Evolutionary conservation across 1,140 invertebrate species (phyloP), one percentile per base, ranked within the genome.

Genomic region (Drosophila pandora): DNA sequence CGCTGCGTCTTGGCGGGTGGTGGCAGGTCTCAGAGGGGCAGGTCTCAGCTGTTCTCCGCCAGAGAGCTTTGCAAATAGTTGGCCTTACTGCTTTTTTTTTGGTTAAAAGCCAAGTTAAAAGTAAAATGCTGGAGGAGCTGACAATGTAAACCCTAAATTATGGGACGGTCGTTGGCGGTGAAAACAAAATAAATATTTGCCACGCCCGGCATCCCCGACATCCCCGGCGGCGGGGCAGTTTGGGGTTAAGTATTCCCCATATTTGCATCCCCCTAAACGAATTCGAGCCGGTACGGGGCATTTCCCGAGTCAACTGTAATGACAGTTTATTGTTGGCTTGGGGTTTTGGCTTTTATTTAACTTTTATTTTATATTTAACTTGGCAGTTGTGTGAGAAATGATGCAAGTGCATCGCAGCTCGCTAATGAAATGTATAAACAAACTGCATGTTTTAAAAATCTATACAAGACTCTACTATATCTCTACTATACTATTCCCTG

Each of bases 301-400:
- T 80, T 84, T 84, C 81, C 81, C 80, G 65, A 80, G 67, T 84
- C 68, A 80, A 73, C 45, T 34, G 69, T 60, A 62, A 74, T 57
- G 70, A 25, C 59, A 56, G 28, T 32, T 60, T 60, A 60, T 70
- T 55, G 69, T 74, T 63, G 50, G 25, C 41, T 74, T 58, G 9
- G 17, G n/a, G 41, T 57, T 68, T 63, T 43, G 17, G 60, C 48
- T 34, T 68, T 65, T 69, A 68, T 69, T 69, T 56, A 56, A 56
- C 52, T 57, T 69, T 56, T 57, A 64, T 57, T 69, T 69, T 69
- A 69, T 69, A 69, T 69, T 69, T 69, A 69, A 68, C 63, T 32
- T 57, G 32, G 50, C 41, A 56, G 64, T 48, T 54, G 70, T 74
- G 71, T 74, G 59, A 74, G 52, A 74, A 74, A 74, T 74, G 74